Conservation (phyloP, 2,113 vertebrate species). For the Notiomystis cincta region DNA sequence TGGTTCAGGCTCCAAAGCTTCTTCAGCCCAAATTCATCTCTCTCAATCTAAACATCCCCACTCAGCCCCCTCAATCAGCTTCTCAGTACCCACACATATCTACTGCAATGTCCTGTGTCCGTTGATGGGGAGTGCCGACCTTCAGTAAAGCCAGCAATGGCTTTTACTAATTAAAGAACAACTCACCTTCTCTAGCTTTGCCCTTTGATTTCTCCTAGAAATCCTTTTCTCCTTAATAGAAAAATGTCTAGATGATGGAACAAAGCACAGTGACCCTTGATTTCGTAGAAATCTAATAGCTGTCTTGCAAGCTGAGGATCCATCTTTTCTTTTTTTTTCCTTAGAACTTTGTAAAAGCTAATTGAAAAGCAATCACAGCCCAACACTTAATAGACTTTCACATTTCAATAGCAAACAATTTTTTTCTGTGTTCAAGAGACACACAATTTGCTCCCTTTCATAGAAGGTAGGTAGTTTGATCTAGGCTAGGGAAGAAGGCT, state of each 20-base stretch:
- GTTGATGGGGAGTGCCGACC: neutral
- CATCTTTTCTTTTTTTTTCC: neutral
- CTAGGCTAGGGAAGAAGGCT: neutral
- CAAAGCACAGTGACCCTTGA: neutral
- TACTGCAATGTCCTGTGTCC: neutral
- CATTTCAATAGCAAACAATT: neutral
- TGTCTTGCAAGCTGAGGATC: neutral
- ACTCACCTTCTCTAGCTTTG: neutral
- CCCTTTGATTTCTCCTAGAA: neutral
- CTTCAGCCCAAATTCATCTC: neutral
- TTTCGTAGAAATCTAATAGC: neutral
- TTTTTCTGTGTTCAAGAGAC: neutral
- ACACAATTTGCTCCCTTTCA: neutral
- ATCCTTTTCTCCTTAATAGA: neutral
- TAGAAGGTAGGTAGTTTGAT: neutral
- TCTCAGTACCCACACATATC: neutral
- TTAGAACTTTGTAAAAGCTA: neutral
- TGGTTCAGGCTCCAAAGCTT: neutral
- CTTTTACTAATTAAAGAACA: neutral
- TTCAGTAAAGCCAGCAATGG: neutral
- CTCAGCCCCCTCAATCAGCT: neutral
- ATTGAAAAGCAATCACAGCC: conserved; percentile 19
- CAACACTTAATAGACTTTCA: neutral
- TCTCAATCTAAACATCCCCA: neutral
- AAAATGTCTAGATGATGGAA: neutral